phyloP scores from a whole-genome alignment of 2,888 invertebrate species.

The Lordiphosa andalusiaca region DNA sequence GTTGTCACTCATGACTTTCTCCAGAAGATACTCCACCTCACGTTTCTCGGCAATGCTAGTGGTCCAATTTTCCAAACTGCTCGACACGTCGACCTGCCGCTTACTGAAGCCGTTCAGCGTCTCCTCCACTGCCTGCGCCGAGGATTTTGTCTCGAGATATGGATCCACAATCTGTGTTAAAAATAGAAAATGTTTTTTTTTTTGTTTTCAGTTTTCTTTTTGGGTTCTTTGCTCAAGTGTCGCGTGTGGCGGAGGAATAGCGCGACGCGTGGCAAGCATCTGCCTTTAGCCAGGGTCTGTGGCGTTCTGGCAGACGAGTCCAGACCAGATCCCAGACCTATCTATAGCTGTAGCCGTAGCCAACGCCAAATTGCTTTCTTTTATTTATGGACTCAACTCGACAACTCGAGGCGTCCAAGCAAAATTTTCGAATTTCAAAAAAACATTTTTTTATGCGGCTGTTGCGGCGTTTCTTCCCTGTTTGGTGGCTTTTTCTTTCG shows the following conservation, averaged over 20 bases:
- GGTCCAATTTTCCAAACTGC: slow-evolving; percentile 87
- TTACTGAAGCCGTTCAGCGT: slow-evolving; percentile 85
- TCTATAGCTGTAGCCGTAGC: slow-evolving; percentile 55
- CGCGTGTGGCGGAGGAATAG: slow-evolving; percentile 38
- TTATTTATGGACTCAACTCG: slow-evolving; percentile 68
- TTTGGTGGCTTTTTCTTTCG: slow-evolving; percentile 1
- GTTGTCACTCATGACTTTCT: slow-evolving; percentile 84
- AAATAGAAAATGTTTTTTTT: slow-evolving; percentile 60
- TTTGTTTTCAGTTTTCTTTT: slow-evolving; percentile 17
- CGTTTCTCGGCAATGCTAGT: slow-evolving; percentile 84
- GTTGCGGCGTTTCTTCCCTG: slow-evolving; percentile 16
- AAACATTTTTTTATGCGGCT: slow-evolving; percentile 33
- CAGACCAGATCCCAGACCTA: slow-evolving; percentile 34
- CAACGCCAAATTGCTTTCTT: slow-evolving; percentile 60
- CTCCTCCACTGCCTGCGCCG: slow-evolving; percentile 85
- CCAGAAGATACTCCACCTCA: slow-evolving; percentile 81
- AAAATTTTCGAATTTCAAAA: slow-evolving; percentile 67
- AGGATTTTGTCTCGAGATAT: slow-evolving; percentile 85
- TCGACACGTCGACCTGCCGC: slow-evolving; percentile 84
- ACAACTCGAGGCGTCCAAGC: slow-evolving; percentile 49
- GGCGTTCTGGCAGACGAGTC: slow-evolving; percentile 46
- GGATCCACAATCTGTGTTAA: slow-evolving; percentile 84
- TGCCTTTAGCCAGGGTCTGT: slow-evolving; percentile 59
- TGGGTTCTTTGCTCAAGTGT: slow-evolving; percentile 45
- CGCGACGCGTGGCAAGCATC: slow-evolving; percentile 69